Base-by-base conservation (phyloP, 1,140 invertebrate species). In the Monochamus saltuarius region DNA sequence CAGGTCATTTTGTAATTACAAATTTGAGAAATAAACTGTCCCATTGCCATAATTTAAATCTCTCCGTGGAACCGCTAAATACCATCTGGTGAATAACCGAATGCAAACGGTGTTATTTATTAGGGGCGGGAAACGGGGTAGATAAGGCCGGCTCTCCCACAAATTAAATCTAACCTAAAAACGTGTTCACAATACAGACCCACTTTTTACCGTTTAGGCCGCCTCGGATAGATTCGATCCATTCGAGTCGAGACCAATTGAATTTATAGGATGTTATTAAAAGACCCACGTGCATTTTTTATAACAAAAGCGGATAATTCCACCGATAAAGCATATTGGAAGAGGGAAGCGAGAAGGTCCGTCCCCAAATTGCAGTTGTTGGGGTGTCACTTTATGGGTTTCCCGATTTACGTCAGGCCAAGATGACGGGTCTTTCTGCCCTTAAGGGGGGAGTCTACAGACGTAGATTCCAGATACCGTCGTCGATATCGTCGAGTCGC, bases 391-490 rank as follows among this genome's bases (percentile, higher is more conserved):
- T 67, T 67, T 67, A 67, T 64, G 67, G 61, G 68, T 67, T 64
- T 68, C 58, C 64, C 63, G 65, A 67, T 70, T 70, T 64, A 67
- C 59, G 65, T 70, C 61, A 62, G 55, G 51, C 36, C 63, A 66
- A 67, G 68, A 70, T 70, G 68, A 69, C 65, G 60, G 35, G 17
- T 22, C 37, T 46, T 35, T 16, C 50, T 14, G 13, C 43, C 54
- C 46, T 58, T 57, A 56, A 66, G 59, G 59, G 61, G 59, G 51
- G 66, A 19, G 43, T 46, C 22, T 46, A 16, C 43, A 19, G 22
- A 29, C 22, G 2, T 6, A 6, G 22, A 29, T 29, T 29, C 6
- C 22, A 29, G 22, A 6, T 29, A 29, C 6, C 22, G 22, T 29
- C 22, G 22, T 29, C 22, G 22, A 29, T 29, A 29, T 29, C 22